phyloP scores from a whole-genome alignment of 2,888 invertebrate species.

The Ctena decussata region DNA sequence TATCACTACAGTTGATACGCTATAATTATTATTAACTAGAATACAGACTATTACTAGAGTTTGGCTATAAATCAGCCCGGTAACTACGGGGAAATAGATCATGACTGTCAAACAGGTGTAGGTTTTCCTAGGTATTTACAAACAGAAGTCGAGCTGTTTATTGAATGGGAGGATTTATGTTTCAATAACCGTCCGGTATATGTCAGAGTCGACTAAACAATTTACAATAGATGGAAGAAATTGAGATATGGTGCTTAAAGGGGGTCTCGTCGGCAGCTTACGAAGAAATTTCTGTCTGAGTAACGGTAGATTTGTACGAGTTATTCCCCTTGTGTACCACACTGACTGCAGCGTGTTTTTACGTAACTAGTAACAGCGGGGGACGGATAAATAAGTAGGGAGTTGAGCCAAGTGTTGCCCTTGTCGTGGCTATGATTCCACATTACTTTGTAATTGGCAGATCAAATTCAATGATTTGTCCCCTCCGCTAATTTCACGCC shows the following conservation, averaged over 20 bases:
- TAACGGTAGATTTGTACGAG: too few relatives aligned
- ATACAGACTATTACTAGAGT: neutral
- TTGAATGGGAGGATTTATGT: neutral
- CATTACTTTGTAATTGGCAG: too few relatives aligned
- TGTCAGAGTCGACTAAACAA: constrained; percentile 2
- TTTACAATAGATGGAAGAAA: constrained; percentile 1
- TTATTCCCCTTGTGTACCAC: too few relatives aligned
- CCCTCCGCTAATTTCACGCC: too few relatives aligned
- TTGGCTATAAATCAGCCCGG: neutral
- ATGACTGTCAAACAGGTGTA: constrained; percentile 10
- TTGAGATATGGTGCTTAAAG: neutral
- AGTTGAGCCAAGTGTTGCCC: too few relatives aligned
- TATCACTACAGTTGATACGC: too few relatives aligned
- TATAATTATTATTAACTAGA: neutral
- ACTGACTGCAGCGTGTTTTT: too few relatives aligned
- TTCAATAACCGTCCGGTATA: neutral
- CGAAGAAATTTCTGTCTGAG: too few relatives aligned
- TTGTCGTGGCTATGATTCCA: too few relatives aligned
- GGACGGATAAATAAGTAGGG: too few relatives aligned
- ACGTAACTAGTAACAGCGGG: too few relatives aligned
- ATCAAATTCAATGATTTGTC: too few relatives aligned
- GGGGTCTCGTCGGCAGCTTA: neutral
- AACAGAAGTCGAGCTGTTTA: constrained; percentile 8
- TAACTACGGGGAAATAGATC: neutral
- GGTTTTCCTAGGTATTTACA: neutral